Evolutionary conservation across 2,888 invertebrate genomes (phyloP).

Genomic region (Rhaphigaster nebulosa): DNA sequence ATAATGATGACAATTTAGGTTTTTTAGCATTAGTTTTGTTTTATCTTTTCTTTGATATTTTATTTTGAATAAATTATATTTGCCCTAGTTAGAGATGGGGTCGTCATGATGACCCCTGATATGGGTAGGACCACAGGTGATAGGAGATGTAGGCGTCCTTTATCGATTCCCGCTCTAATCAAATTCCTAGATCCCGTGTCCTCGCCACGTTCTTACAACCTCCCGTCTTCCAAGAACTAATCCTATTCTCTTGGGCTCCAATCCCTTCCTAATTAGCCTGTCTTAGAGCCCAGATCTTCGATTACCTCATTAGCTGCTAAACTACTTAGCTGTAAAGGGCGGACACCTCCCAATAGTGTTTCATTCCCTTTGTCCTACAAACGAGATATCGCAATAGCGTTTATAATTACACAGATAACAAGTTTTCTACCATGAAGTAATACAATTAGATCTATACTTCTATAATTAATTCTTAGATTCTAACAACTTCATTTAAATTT

Average conservation of each 20-base stretch:
- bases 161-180: conserved; percentile 27
- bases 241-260: conserved; percentile 31
- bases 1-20: too few species aligned
- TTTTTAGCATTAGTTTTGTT: too few species aligned
- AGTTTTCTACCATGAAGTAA: not conserved
- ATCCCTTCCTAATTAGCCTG: conserved; percentile 43
- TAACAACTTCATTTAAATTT: too few species aligned
- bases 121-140: not conserved
- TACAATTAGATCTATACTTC: not conserved
- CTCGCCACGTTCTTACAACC: conserved; percentile 28
- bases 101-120: not conserved
- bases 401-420: not conserved
- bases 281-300: conserved; percentile 3
- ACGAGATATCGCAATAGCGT: not conserved
- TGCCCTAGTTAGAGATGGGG: not conserved
- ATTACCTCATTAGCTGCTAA: conserved; percentile 14
- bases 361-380: not conserved
- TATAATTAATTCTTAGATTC: too few species aligned
- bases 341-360: not conserved
- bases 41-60: not conserved
- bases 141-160: not conserved
- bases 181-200: conserved; percentile 5
- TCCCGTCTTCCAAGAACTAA: conserved; percentile 13
- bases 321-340: not conserved
- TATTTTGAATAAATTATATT: not conserved